phyloP scores from a whole-genome alignment of 2,797 vertebrate genomes.

The Sphenodon punctatus region DNA sequence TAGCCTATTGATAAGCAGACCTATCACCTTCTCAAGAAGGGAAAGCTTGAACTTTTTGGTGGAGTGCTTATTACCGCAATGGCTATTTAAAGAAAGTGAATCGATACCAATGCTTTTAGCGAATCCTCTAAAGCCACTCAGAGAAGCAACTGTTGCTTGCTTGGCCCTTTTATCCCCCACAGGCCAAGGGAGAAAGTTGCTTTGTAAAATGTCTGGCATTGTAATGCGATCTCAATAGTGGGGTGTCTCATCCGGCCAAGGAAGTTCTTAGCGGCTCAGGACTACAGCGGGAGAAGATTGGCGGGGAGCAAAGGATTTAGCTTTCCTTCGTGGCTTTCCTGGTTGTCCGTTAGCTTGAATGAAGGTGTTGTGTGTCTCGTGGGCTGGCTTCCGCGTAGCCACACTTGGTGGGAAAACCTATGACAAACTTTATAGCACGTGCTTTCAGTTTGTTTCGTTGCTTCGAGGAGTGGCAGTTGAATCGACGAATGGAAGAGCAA shows the following conservation, averaged over 20 bases:
- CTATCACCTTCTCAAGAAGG: not conserved
- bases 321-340: slow-evolving; percentile 34
- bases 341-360: slow-evolving; percentile 3
- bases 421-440: too few relatives aligned
- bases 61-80: not conserved
- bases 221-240: slow-evolving; percentile 41
- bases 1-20: not conserved
- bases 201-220: slow-evolving; percentile 34
- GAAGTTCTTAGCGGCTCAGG: slow-evolving; percentile 36
- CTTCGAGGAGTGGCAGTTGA: too few relatives aligned
- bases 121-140: slow-evolving; percentile 30
- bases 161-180: slow-evolving; percentile 46
- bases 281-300: slow-evolving; percentile 40
- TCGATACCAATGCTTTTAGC: slow-evolving; percentile 53
- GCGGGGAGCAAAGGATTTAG: slow-evolving; percentile 16
- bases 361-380: too few relatives aligned
- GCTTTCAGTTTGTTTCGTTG: too few relatives aligned
- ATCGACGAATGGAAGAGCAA: too few relatives aligned
- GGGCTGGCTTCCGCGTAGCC: too few relatives aligned
- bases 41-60: not conserved
- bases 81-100: slow-evolving; percentile 56
- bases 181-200: slow-evolving; percentile 36
- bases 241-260: slow-evolving; percentile 53
- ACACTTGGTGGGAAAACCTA: too few relatives aligned
- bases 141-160: slow-evolving; percentile 18